Evolutionary conservation across 2,797 vertebrate genomes (phyloP).

Genomic region (Pangasius sanitwongsei): DNA sequence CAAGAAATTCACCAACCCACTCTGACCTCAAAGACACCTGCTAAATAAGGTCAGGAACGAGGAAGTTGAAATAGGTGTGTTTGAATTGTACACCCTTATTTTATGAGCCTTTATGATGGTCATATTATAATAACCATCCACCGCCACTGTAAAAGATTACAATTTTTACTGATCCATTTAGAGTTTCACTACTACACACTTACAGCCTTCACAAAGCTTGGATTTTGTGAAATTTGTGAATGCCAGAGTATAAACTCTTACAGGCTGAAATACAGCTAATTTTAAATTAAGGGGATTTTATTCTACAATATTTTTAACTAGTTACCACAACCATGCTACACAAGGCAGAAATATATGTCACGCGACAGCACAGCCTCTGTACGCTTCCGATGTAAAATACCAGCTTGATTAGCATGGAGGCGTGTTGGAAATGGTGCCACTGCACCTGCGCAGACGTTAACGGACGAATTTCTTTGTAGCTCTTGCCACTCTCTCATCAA

Average conservation of each 20-base stretch:
- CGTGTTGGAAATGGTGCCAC: background rate
- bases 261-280: background rate
- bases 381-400: background rate
- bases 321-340: background rate
- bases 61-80: background rate
- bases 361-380: background rate
- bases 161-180: no score
- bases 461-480: background rate
- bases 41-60: background rate
- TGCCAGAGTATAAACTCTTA: background rate
- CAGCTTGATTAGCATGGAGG: background rate
- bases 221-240: no score
- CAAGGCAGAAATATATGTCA: background rate
- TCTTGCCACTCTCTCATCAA: background rate
- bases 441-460: background rate
- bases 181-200: background rate
- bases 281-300: background rate
- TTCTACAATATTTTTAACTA: background rate
- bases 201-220: background rate
- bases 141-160: background rate
- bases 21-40: no score
- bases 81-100: background rate
- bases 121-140: background rate
- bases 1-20: background rate
- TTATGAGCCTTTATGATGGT: background rate